Conservation (phyloP, 64 coral and sea anemone species). For the Pachyseris speciosa region DNA sequence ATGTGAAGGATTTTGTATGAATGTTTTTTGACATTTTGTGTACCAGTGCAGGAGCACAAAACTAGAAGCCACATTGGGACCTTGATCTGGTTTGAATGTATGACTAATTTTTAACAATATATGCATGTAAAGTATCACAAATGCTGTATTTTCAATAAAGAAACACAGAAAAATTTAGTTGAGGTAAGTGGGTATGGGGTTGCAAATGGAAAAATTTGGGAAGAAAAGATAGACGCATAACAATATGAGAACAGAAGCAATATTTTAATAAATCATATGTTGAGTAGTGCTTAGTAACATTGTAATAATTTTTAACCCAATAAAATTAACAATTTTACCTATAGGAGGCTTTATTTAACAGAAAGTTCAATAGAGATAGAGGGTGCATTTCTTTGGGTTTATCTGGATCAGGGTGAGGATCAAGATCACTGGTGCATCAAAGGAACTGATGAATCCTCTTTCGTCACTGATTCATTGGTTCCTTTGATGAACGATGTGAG, state of each 20-base stretch:
- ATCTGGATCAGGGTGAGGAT: neutral
- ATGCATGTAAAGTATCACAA: neutral
- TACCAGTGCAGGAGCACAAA: neutral
- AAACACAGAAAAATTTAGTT: neutral
- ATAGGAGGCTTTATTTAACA: neutral
- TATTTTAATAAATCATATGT: neutral
- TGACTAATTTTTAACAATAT: neutral
- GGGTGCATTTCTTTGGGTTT: neutral
- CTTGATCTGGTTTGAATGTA: neutral
- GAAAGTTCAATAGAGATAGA: constrained; percentile 10
- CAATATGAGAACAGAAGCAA: neutral
- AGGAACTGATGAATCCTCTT: too few species aligned
- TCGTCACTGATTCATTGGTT: too few species aligned
- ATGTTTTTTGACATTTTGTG: constrained; percentile 5
- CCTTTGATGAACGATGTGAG: neutral
- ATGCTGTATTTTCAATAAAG: neutral
- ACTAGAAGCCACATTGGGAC: neutral
- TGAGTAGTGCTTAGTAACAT: neutral
- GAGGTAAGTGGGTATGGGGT: neutral
- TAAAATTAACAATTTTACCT: neutral
- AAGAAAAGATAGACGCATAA: neutral
- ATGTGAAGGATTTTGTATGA: neutral
- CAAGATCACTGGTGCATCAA: neutral
- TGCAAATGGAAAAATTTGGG: neutral
- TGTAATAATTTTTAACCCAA: neutral